These are phyloP conservation scores for Mesembrinibis cayennensis DNA, from an alignment of 2,113 vertebrate genomes.

Conservation along the genomic window DNA sequence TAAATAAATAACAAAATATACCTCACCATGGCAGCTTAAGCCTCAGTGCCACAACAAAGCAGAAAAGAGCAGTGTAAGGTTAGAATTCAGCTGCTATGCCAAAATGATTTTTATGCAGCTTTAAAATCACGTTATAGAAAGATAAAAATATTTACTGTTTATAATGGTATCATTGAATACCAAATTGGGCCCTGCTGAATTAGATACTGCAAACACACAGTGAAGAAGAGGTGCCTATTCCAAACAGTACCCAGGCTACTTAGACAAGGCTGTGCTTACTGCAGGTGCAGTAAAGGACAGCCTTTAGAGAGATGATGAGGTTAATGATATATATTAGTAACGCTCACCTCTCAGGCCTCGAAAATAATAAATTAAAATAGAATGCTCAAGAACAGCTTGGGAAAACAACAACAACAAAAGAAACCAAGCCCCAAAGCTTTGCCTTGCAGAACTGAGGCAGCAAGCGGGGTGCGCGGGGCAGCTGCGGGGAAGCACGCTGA, in stretches of 20 bases:
- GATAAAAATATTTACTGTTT: background rate
- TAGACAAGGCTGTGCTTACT: background rate
- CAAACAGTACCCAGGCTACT: accelerated
- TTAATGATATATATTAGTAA: background rate
- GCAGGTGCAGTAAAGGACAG: no score
- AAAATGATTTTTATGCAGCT: background rate
- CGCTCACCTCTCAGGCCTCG: background rate
- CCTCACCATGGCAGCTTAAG: background rate
- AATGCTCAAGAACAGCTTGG: background rate
- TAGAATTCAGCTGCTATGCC: background rate
- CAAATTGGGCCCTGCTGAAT: background rate
- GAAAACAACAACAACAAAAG: background rate
- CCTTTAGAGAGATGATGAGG: background rate
- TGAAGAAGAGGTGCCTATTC: background rate
- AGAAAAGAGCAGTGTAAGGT: background rate
- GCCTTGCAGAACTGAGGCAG: accelerated
- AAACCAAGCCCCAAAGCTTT: background rate
- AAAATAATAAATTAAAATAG: background rate
- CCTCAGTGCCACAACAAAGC: background rate
- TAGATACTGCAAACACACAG: background rate
- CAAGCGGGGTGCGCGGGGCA: accelerated
- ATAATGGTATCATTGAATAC: background rate
- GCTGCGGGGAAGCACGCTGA: accelerated
- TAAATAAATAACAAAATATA: background rate
- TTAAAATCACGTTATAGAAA: background rate